These are phyloP conservation scores for Xiphophorus hellerii DNA, from an alignment of 2,113 vertebrate species.

Conservation along the genomic window DNA sequence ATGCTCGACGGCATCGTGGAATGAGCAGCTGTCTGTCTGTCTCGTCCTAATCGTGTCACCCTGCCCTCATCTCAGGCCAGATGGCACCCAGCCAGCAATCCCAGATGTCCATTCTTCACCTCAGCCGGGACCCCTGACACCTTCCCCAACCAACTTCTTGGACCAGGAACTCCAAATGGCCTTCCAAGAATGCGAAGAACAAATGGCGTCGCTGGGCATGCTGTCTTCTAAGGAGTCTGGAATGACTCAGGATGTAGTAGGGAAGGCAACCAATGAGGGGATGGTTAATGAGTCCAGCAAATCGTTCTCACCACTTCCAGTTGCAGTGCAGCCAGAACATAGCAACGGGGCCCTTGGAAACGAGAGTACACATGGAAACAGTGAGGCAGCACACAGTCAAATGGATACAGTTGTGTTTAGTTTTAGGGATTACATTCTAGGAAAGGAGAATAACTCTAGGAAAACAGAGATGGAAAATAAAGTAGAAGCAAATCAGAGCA, in stretches of 20 bases:
- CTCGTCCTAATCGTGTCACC: conserved; percentile 64
- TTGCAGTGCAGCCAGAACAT: conserved; percentile 53
- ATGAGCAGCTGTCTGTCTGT: conserved; percentile 69
- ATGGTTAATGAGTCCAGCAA: conserved; percentile 55
- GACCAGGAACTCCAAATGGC: conserved; percentile 79
- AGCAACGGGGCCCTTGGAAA: conserved; percentile 66
- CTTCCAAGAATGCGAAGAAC: conserved; percentile 80
- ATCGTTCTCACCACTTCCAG: conserved; percentile 61
- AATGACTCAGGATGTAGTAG: conserved; percentile 26
- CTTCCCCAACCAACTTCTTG: conserved; percentile 47
- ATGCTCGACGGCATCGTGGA: conserved; percentile 56
- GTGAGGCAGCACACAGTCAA: conserved; percentile 60
- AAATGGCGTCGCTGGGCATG: conserved; percentile 76
- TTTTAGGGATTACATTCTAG: conserved; percentile 76
- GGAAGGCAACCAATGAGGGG: conserved; percentile 40
- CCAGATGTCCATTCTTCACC: conserved; percentile 47
- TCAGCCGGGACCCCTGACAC: conserved; percentile 32
- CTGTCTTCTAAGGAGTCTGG: conserved; percentile 32
- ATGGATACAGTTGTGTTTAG: conserved; percentile 70
- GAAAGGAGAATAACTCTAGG: conserved; percentile 22
- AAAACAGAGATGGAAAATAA: conserved; percentile 30
- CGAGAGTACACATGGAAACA: conserved; percentile 66
- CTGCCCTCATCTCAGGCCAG: conserved; percentile 67
- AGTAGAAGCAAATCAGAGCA: conserved; percentile 14
- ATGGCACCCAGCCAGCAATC: conserved; percentile 59